Evolutionary conservation across 2,888 invertebrate genomes (phyloP).

Genomic region (Phyto melanocephala): DNA sequence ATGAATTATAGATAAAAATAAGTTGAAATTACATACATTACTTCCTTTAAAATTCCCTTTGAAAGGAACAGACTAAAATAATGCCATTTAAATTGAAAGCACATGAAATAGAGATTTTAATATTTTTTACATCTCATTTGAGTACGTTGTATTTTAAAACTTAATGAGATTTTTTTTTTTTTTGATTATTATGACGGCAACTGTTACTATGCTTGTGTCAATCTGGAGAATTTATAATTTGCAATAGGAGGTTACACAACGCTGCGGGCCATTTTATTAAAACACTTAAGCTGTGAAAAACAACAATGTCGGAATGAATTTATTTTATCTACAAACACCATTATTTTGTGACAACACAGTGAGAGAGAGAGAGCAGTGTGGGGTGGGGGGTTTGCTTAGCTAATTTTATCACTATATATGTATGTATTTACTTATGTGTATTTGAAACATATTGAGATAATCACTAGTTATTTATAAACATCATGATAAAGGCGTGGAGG

Average conservation of each 20-base stretch:
- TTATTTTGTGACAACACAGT: no score
- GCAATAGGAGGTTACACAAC: background rate
- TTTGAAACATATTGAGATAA: background rate
- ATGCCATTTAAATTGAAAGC: background rate
- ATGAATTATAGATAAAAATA: conserved; percentile 23
- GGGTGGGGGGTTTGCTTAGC: background rate
- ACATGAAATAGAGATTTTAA: background rate
- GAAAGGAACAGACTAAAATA: background rate
- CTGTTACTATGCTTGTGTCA: background rate
- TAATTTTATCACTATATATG: background rate
- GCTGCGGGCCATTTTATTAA: conserved; percentile 1
- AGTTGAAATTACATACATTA: background rate
- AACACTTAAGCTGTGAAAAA: conserved; percentile 39
- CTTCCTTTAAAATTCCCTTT: background rate
- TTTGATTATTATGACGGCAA: background rate
- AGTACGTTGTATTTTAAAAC: background rate
- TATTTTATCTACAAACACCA: background rate
- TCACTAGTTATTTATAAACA: background rate
- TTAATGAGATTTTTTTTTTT: background rate
- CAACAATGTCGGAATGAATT: background rate
- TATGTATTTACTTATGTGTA: background rate
- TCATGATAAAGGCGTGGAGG: no score
- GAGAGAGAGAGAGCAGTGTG: no score
- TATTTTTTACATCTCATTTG: background rate
- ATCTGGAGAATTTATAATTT: background rate